Conservation (phyloP, 2,888 invertebrate genomes). For the Melipona bicolor region DNA sequence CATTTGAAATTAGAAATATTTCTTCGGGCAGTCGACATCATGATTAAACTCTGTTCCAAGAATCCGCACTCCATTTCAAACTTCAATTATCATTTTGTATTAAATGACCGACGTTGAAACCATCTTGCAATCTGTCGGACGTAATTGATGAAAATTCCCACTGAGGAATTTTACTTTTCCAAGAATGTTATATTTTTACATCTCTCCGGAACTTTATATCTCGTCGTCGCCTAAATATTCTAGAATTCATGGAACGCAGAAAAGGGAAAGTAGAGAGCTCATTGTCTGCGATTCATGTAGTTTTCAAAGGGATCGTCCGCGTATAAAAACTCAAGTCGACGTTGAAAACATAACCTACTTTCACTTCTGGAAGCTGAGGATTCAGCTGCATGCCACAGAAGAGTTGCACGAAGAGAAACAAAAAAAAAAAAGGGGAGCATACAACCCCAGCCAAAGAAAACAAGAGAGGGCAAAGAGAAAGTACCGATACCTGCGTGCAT, state of each 20-base stretch:
- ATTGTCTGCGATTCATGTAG: slow-evolving; percentile 34
- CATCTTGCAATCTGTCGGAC: no score
- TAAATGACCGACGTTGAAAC: no score
- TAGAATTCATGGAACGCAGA: slow-evolving; percentile 9
- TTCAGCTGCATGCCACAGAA: slow-evolving; percentile 37
- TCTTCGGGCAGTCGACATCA: no score
- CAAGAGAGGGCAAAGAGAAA: slow-evolving; percentile 59
- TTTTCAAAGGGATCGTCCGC: slow-evolving; percentile 41
- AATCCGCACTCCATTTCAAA: no score
- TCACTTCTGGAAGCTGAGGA: slow-evolving; percentile 59
- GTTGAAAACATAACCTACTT: slow-evolving; percentile 74
- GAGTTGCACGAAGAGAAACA: slow-evolving; percentile 7
- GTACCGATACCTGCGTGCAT: slow-evolving; percentile 29
- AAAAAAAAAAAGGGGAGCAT: slow-evolving; percentile 32
- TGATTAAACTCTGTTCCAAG: no score
- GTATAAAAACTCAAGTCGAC: slow-evolving; percentile 66
- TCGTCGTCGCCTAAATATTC: not conserved
- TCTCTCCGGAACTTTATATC: no score
- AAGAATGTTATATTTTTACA: not conserved
- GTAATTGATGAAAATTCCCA: no score
- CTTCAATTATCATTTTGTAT: no score
- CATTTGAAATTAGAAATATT: not conserved
- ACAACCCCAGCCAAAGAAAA: slow-evolving; percentile 37
- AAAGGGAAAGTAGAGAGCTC: slow-evolving; percentile 33
- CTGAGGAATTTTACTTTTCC: no score